Evolutionary conservation across 2,888 invertebrate species (phyloP).

Genomic region (Beris chalybata): DNA sequence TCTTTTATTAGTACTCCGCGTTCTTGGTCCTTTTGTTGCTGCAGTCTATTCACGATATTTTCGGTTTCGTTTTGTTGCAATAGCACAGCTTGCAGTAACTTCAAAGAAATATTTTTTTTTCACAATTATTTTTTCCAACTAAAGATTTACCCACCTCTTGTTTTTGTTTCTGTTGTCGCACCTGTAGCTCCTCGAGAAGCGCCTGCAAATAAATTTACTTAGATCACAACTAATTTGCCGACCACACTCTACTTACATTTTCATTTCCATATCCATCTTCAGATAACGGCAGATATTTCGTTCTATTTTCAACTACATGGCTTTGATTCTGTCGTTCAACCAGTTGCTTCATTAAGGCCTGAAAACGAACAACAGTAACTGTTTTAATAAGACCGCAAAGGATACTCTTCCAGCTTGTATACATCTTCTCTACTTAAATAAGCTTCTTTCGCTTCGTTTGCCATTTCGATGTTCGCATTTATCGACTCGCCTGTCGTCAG

Average conservation of each 20-base stretch:
- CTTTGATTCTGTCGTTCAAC: conserved; percentile 33
- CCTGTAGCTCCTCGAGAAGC: conserved; percentile 41
- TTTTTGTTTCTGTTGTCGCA: conserved; percentile 43
- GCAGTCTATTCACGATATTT: conserved; percentile 68
- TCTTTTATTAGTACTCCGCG: conserved; percentile 63
- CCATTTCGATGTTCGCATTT: conserved; percentile 1
- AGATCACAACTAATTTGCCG: not conserved
- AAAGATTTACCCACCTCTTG: conserved; percentile 40
- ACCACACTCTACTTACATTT: conserved; percentile 37
- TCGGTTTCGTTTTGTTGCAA: conserved; percentile 66
- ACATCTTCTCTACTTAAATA: conserved; percentile 39
- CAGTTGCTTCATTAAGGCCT: conserved; percentile 41
- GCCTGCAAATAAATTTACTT: conserved; percentile 36
- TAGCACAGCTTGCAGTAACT: conserved; percentile 59
- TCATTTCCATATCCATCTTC: conserved; percentile 42
- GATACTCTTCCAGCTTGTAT: not conserved
- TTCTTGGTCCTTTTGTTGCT: conserved; percentile 67
- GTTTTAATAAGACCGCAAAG: too few relatives aligned
- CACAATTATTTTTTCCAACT: conserved; percentile 4
- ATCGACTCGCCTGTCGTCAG: conserved; percentile 59
- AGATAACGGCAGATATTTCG: not conserved
- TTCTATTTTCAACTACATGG: conserved; percentile 12
- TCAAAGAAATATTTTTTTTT: conserved; percentile 47
- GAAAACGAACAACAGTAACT: not conserved
- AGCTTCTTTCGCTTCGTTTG: conserved; percentile 29